These are phyloP conservation scores for Phocoena phocoena DNA, from an alignment of 2,113 vertebrate genomes.

Conservation along the genomic window DNA sequence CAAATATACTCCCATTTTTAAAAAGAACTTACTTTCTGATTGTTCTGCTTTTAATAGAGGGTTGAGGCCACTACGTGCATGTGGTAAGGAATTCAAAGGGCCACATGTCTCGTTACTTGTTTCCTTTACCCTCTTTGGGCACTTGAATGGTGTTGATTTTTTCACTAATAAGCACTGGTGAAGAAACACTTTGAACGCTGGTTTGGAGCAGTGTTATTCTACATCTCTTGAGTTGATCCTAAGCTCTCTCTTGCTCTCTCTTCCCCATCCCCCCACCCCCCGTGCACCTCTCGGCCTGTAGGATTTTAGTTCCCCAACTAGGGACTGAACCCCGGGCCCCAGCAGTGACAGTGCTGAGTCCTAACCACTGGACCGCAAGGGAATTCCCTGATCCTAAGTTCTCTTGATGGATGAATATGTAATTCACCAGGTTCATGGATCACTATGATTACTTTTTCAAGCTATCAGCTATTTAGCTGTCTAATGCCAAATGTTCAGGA, in stretches of 20 bases:
- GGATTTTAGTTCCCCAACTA: background rate
- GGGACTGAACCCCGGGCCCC: background rate
- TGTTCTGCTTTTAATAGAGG: background rate
- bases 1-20: background rate
- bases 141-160: background rate
- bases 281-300: fast-evolving
- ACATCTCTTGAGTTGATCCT: background rate
- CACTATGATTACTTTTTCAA: background rate
- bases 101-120: background rate
- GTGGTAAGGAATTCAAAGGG: constrained; percentile 10
- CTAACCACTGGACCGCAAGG: background rate
- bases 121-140: constrained; percentile 9
- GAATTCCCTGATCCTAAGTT: background rate
- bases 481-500: background rate
- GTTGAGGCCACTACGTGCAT: background rate
- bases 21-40: background rate
- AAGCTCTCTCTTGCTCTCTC: background rate
- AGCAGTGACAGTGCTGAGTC: background rate
- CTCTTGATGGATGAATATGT: constrained; percentile 1
- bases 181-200: background rate
- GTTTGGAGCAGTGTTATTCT: background rate
- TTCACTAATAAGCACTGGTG: constrained; percentile 22
- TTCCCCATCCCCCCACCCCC: background rate
- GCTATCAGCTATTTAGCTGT: background rate
- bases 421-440: background rate